A percentile compares a stretch with the other conserved stretches of the same genome.
Evolutionary conservation across 2,797 vertebrate species (phyloP).

Genomic region (Centroberyx gerrardi): DNA sequence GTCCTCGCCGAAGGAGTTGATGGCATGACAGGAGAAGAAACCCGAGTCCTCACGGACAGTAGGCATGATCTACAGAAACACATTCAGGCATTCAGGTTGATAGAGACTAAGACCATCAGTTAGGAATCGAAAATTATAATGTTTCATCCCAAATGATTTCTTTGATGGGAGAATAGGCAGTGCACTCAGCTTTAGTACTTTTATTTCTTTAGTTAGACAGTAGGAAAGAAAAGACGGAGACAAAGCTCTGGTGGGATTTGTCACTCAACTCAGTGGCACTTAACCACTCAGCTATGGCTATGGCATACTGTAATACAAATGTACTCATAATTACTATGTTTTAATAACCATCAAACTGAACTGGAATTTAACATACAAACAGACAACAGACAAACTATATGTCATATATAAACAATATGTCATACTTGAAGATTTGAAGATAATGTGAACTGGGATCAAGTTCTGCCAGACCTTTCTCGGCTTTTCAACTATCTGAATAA

Average conservation of each 20-base stretch:
- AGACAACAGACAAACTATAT: no score
- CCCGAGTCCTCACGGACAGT: conserved; percentile 98
- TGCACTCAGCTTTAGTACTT: conserved; percentile 2
- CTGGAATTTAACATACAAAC: conserved; percentile 38
- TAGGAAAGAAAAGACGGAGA: background rate
- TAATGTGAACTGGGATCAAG: no score
- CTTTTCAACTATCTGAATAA: conserved; percentile 23
- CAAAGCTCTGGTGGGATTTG: background rate
- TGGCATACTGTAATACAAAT: conserved; percentile 35
- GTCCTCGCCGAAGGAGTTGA: conserved; percentile 99
- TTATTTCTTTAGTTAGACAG: conserved; percentile 17
- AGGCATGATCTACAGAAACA: conserved; percentile 91
- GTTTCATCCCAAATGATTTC: background rate
- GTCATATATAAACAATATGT: no score
- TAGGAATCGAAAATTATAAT: conserved; percentile 6
- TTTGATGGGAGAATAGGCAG: background rate
- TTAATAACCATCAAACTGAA: conserved; percentile 55
- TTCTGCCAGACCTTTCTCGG: conserved; percentile 12
- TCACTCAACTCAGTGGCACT: conserved; percentile 23
- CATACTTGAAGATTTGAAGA: no score
- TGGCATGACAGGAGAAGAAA: conserved; percentile 99
- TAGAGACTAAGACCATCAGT: background rate
- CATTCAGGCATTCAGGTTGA: conserved; percentile 16
- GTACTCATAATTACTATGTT: conserved; percentile 33
- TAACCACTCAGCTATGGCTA: conserved; percentile 21